Conservation (phyloP, 2,888 invertebrate species). For the Chydorus sphaericus region DNA sequence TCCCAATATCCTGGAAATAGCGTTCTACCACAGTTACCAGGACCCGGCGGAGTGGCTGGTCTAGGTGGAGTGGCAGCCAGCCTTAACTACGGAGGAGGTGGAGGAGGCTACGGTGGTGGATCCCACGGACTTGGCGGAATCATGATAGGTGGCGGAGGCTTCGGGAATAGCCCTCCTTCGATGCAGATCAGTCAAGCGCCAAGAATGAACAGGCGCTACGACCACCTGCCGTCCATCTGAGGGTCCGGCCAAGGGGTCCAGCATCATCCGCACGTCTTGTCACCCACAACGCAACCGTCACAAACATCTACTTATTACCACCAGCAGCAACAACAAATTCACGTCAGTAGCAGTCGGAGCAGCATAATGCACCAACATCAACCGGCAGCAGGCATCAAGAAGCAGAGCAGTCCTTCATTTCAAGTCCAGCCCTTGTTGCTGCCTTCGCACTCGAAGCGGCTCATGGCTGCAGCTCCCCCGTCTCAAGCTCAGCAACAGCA, state of each 20-base stretch:
- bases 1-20: slow-evolving; percentile 39
- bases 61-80: slow-evolving; percentile 16
- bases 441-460: background rate
- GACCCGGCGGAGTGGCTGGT: slow-evolving; percentile 33
- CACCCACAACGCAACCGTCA: background rate
- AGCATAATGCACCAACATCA: background rate
- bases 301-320: background rate
- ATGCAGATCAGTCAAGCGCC: slow-evolving; percentile 24
- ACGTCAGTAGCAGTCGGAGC: background rate
- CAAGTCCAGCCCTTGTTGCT: background rate
- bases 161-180: slow-evolving; percentile 21
- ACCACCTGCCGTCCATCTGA: slow-evolving; percentile 55
- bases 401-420: background rate
- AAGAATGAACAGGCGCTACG: slow-evolving; percentile 20
- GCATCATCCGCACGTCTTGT: background rate
- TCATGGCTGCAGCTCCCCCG: background rate
- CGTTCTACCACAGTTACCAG: slow-evolving; percentile 45
- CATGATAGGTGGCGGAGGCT: slow-evolving; percentile 16
- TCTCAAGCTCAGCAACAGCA: background rate
- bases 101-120: slow-evolving; percentile 15
- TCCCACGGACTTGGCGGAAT: no score
- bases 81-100: slow-evolving; percentile 16
- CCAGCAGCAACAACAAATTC: background rate
- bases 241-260: slow-evolving; percentile 13
- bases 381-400: background rate